Conservation (phyloP, 2,888 invertebrate genomes). For the Panzeria rudis region DNA sequence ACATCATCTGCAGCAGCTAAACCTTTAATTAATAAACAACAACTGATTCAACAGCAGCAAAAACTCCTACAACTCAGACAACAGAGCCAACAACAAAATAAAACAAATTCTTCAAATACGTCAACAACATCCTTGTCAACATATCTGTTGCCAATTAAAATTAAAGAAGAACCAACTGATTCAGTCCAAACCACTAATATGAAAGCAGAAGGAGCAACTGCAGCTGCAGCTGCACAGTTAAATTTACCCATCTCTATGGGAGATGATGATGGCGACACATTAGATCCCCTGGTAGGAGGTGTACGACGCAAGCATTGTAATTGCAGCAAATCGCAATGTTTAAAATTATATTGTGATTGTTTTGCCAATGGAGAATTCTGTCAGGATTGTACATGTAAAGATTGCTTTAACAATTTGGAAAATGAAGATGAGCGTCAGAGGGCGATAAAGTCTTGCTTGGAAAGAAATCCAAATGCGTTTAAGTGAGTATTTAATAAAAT, state of each 20-base stretch:
- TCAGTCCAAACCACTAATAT: not conserved
- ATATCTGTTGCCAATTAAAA: conserved; percentile 68
- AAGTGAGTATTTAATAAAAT: conserved; percentile 83
- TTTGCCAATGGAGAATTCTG: conserved; percentile 99
- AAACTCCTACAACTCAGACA: conserved; percentile 51
- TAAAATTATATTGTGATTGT: conserved; percentile 99
- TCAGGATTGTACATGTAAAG: conserved; percentile 98
- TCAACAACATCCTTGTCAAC: conserved; percentile 68
- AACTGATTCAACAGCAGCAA: conserved; percentile 53
- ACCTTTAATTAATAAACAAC: conserved; percentile 60
- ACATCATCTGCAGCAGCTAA: conserved; percentile 52
- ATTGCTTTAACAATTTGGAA: conserved; percentile 97
- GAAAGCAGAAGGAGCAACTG: not conserved
- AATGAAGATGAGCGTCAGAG: conserved; percentile 97
- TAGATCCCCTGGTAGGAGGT: conserved; percentile 72
- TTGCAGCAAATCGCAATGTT: conserved; percentile 99
- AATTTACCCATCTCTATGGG: conserved; percentile 12
- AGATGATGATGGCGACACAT: conserved; percentile 42
- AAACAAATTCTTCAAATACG: conserved; percentile 9
- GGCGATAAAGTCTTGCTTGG: conserved; percentile 97
- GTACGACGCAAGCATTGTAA: conserved; percentile 96
- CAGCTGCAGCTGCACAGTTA: not conserved
- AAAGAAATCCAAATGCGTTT: conserved; percentile 98
- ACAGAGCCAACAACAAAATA: conserved; percentile 17
- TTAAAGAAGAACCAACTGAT: conserved; percentile 73